Base-by-base conservation (phyloP, 2,113 vertebrate species). In the Lamprologus tigripictilis region DNA sequence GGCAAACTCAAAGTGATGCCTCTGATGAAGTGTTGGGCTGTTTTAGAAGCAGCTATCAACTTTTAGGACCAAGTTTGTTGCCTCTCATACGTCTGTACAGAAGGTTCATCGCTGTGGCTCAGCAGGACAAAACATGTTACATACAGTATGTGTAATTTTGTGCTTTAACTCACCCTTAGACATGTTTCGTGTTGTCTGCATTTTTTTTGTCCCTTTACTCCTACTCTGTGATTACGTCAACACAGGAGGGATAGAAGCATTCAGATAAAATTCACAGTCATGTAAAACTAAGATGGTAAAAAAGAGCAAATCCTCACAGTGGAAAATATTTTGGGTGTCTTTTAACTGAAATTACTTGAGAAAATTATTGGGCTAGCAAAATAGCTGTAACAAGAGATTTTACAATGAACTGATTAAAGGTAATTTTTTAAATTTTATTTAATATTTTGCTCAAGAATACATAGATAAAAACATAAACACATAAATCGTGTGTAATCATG, bases 1-100 rank as follows among this genome's bases (percentile, higher is more conserved):
- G 58, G 86, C 88, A 92, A 90, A 92, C 91, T 86, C 33, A 81
- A 90, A 88, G 92, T 91, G 91, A 95, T 93, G 90, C 73, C 58
- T 90, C 93, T 95, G 93, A 93, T 93, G 82, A 94, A 94, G 91
- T 93, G 92, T 80, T 81, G 3, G 61, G 55, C 83, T 81, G 23
- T 90, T 86, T 90, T 86, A 86, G 87, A 92, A 81, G 53, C 6
- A 14, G 85, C 49, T 63, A 84, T 83, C 81, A 92, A 91, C 89
- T 94, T 93, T 92, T 90, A 83, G 86, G 63, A 19, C 76, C 58
- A 95, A 92, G 90, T 95, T 92, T 86, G 86, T 84, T 88, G 88
- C 83, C 71, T 86, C 33, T 82, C 45, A 92, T 81, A 6, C 37
- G 45, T 88, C 85, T 8, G 5, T 37, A 71, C 40, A 47, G 47